Evolutionary conservation across 2,113 vertebrate species (phyloP).

Genomic region (Triplophysa rosa): DNA sequence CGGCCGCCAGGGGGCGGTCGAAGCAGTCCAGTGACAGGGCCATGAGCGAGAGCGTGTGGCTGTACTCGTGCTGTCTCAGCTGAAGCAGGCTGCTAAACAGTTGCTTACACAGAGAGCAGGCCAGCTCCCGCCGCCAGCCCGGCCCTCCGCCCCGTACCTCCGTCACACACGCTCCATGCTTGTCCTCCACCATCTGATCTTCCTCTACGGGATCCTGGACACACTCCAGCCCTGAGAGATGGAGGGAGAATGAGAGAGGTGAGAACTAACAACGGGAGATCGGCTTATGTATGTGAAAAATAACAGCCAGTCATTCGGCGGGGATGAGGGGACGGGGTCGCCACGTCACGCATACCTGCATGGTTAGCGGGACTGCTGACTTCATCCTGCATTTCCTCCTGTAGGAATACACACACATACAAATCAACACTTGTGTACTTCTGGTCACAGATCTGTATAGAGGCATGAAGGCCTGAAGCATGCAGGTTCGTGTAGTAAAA

Average conservation of each 20-base stretch:
- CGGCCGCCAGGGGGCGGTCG: slow-evolving; percentile 44
- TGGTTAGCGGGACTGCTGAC: slow-evolving; percentile 53
- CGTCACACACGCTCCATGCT: slow-evolving; percentile 61
- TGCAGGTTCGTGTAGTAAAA: slow-evolving; percentile 59
- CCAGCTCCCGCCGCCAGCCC: slow-evolving; percentile 66
- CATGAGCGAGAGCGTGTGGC: slow-evolving; percentile 70
- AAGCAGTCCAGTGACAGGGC: slow-evolving; percentile 70
- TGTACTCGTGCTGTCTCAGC: slow-evolving; percentile 76
- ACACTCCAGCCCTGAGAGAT: slow-evolving; percentile 63
- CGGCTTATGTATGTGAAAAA: slow-evolving; percentile 46
- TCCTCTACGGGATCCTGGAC: slow-evolving; percentile 54
- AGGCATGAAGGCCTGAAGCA: slow-evolving; percentile 60
- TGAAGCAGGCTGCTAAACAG: slow-evolving; percentile 73
- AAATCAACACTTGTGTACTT: slow-evolving; percentile 58
- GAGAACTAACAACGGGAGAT: slow-evolving; percentile 40
- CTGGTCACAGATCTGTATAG: slow-evolving; percentile 60
- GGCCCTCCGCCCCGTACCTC: slow-evolving; percentile 59
- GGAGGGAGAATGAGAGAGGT: slow-evolving; percentile 37
- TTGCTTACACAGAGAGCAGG: slow-evolving; percentile 80
- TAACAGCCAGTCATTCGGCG: slow-evolving; percentile 36
- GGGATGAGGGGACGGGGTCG: slow-evolving; percentile 6
- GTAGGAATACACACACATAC: slow-evolving; percentile 63
- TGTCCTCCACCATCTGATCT: slow-evolving; percentile 70
- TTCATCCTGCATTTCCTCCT: slow-evolving; percentile 65
- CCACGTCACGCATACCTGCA: slow-evolving; percentile 64